Base-by-base conservation (phyloP, 2,888 invertebrate species). In the Catocala fraxini region DNA sequence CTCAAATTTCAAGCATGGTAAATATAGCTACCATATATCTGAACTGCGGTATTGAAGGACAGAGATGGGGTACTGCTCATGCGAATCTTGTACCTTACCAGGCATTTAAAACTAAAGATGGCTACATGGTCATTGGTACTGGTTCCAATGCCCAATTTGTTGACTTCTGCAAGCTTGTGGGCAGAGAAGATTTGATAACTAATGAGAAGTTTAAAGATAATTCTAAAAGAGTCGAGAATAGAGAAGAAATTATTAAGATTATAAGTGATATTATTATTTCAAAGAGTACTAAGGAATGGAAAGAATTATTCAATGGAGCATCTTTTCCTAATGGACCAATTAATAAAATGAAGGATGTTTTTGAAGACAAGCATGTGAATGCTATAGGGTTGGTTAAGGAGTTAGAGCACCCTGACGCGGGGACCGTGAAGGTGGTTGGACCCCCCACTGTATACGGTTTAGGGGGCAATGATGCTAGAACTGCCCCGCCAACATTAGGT, bases 71-170 rank as follows among this genome's bases (percentile, higher is more conserved):
- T n/a, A 99, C 99, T 0, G 97, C 97, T 0, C 99, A 99, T 87
- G 97, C 97, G 64, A 98, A 98, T 84, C 97, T 99, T 65, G 99
- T 99, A 0, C 99, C 99, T 0, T 99, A 99, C 84, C 97, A 99
- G 94, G 96, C 97, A 4, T 99, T 99, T 82, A 95, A 95, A 81
- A 98, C 98, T 0, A 95, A 95, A 82, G 97, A 98, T 85, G 97
- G 97, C 0, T 97, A 97, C 80, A 95, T 99, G 58, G 97, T 99
- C 0, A 94, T 99, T 4, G 99, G 99, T 0, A 96, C 97, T 2
- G 99, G 98, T 0, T 98, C 98, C 51, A 97, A 99, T 84, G 89
- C 93, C 0, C 98, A 98, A 82, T 99, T 98, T 87, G 84, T 86
- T 34, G 96, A 96, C 65, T 93, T 99, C 7, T 97, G 98, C 79